Conservation (phyloP, 1,140 invertebrate genomes). For the Metopolophium dirhodum region DNA sequence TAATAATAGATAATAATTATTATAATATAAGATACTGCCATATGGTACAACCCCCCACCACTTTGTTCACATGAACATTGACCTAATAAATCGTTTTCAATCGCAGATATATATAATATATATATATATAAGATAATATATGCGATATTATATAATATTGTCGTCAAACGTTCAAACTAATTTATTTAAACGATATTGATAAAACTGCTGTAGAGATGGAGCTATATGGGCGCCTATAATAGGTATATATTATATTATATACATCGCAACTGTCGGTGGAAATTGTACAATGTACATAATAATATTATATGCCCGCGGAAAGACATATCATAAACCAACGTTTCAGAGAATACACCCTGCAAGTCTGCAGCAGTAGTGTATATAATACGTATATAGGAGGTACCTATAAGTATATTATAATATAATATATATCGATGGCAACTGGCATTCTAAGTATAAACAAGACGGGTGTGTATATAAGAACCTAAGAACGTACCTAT, state of each 20-base stretch:
- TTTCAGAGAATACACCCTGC: neutral
- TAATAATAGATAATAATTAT: too few relatives aligned
- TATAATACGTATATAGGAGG: neutral
- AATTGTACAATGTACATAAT: neutral
- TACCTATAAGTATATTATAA: neutral
- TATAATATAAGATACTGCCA: neutral
- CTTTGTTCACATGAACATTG: neutral
- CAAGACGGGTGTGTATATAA: neutral
- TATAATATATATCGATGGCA: too few relatives aligned
- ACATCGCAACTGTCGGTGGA: neutral
- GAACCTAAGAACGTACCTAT: neutral
- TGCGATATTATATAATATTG: neutral
- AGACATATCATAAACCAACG: neutral
- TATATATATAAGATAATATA: too few relatives aligned
- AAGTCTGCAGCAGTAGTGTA: neutral
- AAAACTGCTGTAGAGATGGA: neutral
- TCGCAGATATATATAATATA: too few relatives aligned
- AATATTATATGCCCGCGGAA: neutral
- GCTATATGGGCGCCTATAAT: neutral
- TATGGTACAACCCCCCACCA: neutral
- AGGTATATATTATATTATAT: neutral
- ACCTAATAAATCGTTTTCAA: neutral
- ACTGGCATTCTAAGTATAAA: too few relatives aligned
- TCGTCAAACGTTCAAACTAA: neutral
- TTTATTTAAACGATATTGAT: constrained; percentile 7